Percentiles rank a stretch among this genome's conserved stretches.
Conservation (phyloP, 2,797 vertebrate species). For the Danionella dracula region DNA sequence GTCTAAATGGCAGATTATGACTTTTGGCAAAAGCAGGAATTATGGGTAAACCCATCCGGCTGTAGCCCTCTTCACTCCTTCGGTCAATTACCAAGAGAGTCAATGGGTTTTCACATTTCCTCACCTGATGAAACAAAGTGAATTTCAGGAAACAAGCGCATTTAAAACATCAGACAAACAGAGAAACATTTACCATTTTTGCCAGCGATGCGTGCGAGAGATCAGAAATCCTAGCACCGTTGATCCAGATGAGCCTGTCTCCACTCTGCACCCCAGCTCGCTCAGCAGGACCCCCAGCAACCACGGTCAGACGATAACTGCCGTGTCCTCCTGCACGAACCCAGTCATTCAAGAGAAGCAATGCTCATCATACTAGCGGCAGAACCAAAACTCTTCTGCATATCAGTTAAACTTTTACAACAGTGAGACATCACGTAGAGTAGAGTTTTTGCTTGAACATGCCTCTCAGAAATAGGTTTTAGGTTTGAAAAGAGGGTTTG, state of each 20-base stretch:
- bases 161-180: background rate
- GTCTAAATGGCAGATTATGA: slow-evolving; percentile 69
- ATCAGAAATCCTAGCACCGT: slow-evolving; percentile 69
- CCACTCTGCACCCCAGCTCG: slow-evolving; percentile 74
- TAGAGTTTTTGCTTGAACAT: no score
- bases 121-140: slow-evolving; percentile 66
- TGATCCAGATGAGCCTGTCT: slow-evolving; percentile 83
- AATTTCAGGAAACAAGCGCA: background rate
- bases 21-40: slow-evolving; percentile 73
- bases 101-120: slow-evolving; percentile 66
- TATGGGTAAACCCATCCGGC: slow-evolving; percentile 68
- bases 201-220: slow-evolving; percentile 63
- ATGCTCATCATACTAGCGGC: background rate
- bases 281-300: slow-evolving; percentile 74
- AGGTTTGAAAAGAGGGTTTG: no score
- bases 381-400: no score
- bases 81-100: slow-evolving; percentile 80
- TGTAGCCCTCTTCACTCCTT: slow-evolving; percentile 71
- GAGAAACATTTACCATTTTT: slow-evolving; percentile 67
- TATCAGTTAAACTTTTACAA: no score
- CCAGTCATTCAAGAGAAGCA: slow-evolving; percentile 7
- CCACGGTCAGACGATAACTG: slow-evolving; percentile 67
- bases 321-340: slow-evolving; percentile 70
- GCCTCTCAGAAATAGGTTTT: no score
- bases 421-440: no score